Conservation (phyloP, 35 echinoderm and acorn worm species). For the Chiridota heheva region DNA sequence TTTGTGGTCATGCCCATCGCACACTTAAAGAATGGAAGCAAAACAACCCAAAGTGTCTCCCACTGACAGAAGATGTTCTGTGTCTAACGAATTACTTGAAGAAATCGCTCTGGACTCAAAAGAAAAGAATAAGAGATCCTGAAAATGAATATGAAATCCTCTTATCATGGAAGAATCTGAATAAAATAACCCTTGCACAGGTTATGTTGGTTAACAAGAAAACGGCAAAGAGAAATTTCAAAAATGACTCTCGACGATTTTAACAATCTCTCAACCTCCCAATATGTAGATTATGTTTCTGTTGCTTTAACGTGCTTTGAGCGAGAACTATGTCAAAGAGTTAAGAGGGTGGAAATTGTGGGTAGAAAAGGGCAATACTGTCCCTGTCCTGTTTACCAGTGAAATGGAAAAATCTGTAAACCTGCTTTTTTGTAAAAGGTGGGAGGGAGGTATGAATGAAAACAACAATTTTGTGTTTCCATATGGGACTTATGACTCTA, state of each 20-base stretch:
- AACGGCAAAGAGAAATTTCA: slow-evolving; percentile 62
- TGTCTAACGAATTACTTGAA: slow-evolving; percentile 28
- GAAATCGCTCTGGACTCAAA: slow-evolving; percentile 4
- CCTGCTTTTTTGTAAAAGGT: slow-evolving; percentile 38
- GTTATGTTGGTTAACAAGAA: slow-evolving; percentile 65
- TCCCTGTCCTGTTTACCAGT: slow-evolving; percentile 62
- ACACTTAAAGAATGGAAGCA: slow-evolving; percentile 33
- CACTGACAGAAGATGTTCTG: slow-evolving; percentile 51
- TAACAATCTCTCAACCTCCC: slow-evolving; percentile 28
- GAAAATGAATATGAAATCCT: background rate
- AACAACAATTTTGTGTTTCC: slow-evolving; percentile 59
- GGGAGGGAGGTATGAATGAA: slow-evolving; percentile 15
- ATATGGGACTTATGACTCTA: slow-evolving; percentile 19
- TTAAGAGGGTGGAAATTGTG: slow-evolving; percentile 59
- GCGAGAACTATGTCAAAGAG: slow-evolving; percentile 20
- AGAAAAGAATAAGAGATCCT: background rate
- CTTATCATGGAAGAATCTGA: slow-evolving; percentile 54
- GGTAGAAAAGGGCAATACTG: slow-evolving; percentile 64
- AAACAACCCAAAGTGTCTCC: slow-evolving; percentile 58
- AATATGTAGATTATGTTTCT: slow-evolving; percentile 34
- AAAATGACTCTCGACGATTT: slow-evolving; percentile 64
- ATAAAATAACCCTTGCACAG: slow-evolving; percentile 54
- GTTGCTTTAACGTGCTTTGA: slow-evolving; percentile 52
- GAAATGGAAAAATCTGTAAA: slow-evolving; percentile 50
- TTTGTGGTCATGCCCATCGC: slow-evolving; percentile 43